Base-by-base conservation (phyloP, 2,888 invertebrate genomes). In the Drosophila leonis region DNA sequence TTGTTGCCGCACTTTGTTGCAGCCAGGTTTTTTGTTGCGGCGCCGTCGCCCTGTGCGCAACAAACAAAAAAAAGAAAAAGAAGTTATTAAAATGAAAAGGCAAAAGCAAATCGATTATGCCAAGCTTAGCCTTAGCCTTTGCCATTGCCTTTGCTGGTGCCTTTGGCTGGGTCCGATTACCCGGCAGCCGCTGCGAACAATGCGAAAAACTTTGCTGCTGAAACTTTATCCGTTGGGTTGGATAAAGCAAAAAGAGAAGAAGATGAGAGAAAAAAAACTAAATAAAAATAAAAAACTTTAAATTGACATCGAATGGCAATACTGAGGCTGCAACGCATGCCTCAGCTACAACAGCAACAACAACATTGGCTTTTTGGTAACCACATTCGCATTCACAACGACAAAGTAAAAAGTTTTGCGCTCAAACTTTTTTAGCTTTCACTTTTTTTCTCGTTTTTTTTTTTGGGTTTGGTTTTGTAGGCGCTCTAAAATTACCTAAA, bases 221-320 rank as follows among this genome's bases (percentile, higher is more conserved):
- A 64, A 78, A 78, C 71, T 80, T 78, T 75, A 75, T 71, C 68
- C 75, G n/a, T n/a, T n/a, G n/a, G n/a, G n/a, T n/a, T n/a, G n/a
- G 42, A 41, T 42, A 4, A 65, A 24, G 29, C 15, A 27, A n/a
- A 52, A 2, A n/a, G n/a, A n/a, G n/a, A 51, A 51, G 33, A 2
- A 33, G n/a, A 2, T 24, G 15, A 37, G n/a, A 7, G n/a, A 41
- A 13, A 55, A 52, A 13, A 55, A 37, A 66, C 33, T 59, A 72
- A 57, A 64, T 67, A 67, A 73, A 67, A 67, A 70, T 62, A 69
- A 69, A 81, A 75, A 84, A 89, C 90, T 89, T 85, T 89, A 85
- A 85, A 85, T 85, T 89, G 84, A 89, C 84, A 87, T 83, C 88
- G 82, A 85, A 89, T 84, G 72, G 82, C 88, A 83, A 72, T 75